Evolutionary conservation across 2,113 vertebrate genomes (phyloP).

Genomic region (Pithys albifrons): DNA sequence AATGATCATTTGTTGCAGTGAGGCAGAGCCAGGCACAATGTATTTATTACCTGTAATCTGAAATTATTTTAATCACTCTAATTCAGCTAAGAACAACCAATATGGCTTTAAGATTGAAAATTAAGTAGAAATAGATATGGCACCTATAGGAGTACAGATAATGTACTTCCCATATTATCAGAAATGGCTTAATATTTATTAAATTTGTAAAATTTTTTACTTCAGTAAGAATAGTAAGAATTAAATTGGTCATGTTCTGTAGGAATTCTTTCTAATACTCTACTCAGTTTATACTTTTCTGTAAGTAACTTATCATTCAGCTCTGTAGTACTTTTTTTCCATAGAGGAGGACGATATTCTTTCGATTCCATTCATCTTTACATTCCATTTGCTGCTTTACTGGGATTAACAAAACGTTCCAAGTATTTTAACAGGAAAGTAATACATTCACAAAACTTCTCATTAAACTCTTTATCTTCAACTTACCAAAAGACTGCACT

Average conservation of each 20-base stretch:
- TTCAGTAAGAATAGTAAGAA: not conserved
- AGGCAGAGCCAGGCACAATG: not conserved
- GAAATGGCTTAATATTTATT: not conserved
- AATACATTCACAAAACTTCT: slow-evolving; percentile 42
- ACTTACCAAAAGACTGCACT: slow-evolving; percentile 2
- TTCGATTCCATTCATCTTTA: not conserved
- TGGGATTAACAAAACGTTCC: not conserved
- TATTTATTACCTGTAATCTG: not conserved
- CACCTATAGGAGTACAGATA: not conserved
- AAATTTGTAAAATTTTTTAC: not conserved
- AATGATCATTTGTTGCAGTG: not conserved
- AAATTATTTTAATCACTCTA: not conserved
- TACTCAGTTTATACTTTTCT: not conserved
- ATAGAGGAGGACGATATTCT: not conserved
- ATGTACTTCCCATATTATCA: not conserved
- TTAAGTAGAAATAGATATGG: not conserved
- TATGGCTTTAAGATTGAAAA: not conserved
- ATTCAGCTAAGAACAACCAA: not conserved
- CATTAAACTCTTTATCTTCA: slow-evolving; percentile 36
- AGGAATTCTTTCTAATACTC: not conserved
- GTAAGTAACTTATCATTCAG: not conserved
- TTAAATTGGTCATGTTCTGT: not conserved
- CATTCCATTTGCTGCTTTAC: slow-evolving; percentile 30
- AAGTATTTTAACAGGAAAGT: slow-evolving; percentile 53
- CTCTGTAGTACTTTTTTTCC: not conserved